Conservation (phyloP, 2,797 vertebrate genomes). For the Stomatorhinus walkeri region DNA sequence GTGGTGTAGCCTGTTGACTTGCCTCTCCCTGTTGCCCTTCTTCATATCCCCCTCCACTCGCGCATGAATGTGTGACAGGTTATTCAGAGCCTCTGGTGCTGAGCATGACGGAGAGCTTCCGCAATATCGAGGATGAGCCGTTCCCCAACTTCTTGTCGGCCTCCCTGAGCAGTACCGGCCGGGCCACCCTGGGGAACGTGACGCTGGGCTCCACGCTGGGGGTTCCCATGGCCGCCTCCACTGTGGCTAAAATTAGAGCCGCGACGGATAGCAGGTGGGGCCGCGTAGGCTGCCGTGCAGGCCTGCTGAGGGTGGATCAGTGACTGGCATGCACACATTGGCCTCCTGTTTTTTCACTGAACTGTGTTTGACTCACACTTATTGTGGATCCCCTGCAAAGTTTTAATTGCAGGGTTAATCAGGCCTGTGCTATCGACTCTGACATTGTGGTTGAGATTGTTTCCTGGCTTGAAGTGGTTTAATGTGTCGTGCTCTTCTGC, state of each 20-base stretch:
- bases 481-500: neutral
- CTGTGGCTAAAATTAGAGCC: conserved; percentile 73
- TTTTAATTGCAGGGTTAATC: neutral
- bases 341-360: neutral
- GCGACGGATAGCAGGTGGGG: conserved; percentile 71
- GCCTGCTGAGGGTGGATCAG: neutral
- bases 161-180: conserved; percentile 58
- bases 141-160: conserved; percentile 76
- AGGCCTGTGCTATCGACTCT: neutral
- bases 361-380: neutral
- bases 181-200: conserved; percentile 67
- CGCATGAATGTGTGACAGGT: conserved; percentile 16
- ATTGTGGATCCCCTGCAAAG: neutral
- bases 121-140: conserved; percentile 77
- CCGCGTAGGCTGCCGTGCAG: neutral
- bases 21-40: neutral
- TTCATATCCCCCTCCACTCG: neutral
- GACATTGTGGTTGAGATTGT: neutral
- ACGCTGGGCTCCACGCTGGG: conserved; percentile 80
- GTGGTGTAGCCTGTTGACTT: neutral
- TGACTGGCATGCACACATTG: neutral
- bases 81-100: conserved; percentile 17
- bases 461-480: neutral
- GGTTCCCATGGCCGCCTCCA: conserved; percentile 90
- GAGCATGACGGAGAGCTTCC: conserved; percentile 71